phyloP scores from a whole-genome alignment of 2,888 invertebrate genomes.

The Macrosiphum euphorbiae region DNA sequence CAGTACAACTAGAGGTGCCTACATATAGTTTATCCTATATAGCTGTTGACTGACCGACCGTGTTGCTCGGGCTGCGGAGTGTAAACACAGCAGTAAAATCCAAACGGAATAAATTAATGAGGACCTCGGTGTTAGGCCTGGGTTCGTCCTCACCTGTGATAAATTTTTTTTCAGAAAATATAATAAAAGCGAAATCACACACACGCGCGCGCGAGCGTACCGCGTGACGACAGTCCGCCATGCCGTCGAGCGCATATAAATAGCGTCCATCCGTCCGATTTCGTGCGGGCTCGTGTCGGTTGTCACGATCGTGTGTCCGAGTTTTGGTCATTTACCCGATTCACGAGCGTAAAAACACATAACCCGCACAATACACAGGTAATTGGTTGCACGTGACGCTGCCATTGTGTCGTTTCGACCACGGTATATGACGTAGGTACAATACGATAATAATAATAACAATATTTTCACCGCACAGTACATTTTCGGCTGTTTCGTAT shows the following conservation, averaged over 20 bases:
- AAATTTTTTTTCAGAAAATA: not conserved
- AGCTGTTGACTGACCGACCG: not conserved
- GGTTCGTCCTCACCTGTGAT: not conserved
- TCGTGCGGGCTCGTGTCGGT: constrained; percentile 61
- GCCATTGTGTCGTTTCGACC: constrained; percentile 62
- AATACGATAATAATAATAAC: not conserved
- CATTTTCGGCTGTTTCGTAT: constrained; percentile 29
- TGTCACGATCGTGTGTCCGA: constrained; percentile 61
- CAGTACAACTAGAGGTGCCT: no score
- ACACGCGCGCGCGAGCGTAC: not conserved
- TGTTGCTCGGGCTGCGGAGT: not conserved
- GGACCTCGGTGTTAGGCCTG: not conserved
- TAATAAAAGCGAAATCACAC: constrained; percentile 15
- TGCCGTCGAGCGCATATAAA: not conserved
- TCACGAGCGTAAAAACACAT: constrained; percentile 60
- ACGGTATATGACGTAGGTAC: not conserved
- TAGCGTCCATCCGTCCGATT: constrained; percentile 26
- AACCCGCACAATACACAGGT: constrained; percentile 60
- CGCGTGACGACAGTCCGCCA: constrained; percentile 15
- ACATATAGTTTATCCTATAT: no score
- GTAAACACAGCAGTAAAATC: not conserved
- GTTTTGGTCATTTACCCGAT: constrained; percentile 64
- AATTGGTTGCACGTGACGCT: constrained; percentile 64
- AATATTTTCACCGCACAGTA: not conserved
- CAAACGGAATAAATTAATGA: constrained; percentile 36